Conservation (phyloP, 2,113 vertebrate genomes). For the Synodontis membranacea region DNA sequence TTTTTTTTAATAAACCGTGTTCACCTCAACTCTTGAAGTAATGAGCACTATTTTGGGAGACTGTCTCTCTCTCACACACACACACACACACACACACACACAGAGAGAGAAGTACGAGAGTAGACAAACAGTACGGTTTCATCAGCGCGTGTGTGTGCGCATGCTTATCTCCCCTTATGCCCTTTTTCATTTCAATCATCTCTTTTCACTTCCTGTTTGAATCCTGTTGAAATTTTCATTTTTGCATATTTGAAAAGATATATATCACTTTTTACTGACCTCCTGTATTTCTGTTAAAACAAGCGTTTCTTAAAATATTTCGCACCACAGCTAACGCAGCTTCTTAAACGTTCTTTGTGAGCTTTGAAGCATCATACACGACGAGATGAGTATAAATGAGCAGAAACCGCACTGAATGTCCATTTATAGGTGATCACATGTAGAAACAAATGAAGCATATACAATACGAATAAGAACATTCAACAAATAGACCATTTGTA, state of each 20-base stretch:
- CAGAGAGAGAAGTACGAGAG: conserved; percentile 10
- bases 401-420: neutral
- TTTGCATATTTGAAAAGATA: neutral
- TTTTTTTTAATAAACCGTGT: conserved; percentile 55
- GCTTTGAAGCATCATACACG: neutral
- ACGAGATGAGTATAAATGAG: neutral
- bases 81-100: conserved; percentile 43
- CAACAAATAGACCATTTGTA: neutral
- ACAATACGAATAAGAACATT: neutral
- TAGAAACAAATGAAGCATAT: neutral
- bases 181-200: too few species aligned
- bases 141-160: conserved; percentile 52
- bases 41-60: conserved; percentile 69
- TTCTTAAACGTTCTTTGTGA: neutral
- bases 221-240: neutral
- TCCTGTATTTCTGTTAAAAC: neutral
- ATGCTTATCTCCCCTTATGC: too few species aligned
- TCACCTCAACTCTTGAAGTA: conserved; percentile 63
- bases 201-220: neutral
- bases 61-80: conserved; percentile 9
- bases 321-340: neutral
- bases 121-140: neutral
- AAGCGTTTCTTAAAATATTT: neutral
- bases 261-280: neutral
- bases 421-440: neutral